Percentiles rank a stretch among this genome's conserved stretches.
These are phyloP conservation scores for Halichoeres trimaculatus DNA, from an alignment of 2,113 vertebrate species.

Conservation along the genomic window DNA sequence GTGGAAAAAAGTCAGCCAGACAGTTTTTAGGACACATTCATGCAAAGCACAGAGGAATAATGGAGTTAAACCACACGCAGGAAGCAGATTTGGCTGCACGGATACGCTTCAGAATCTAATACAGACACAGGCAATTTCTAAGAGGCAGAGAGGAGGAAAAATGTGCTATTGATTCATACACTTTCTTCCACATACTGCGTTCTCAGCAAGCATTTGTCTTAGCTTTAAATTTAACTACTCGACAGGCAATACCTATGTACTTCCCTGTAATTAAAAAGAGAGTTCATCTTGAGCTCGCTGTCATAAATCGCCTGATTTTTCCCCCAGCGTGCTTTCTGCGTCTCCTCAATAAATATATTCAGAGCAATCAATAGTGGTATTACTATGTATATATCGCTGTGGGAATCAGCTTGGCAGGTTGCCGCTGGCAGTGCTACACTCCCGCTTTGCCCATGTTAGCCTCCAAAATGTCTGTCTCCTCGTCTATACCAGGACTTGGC, in stretches of 20 bases:
- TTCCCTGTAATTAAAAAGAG: slow-evolving; percentile 77
- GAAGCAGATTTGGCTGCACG: slow-evolving; percentile 10
- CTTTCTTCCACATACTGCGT: slow-evolving; percentile 56
- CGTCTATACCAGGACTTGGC: slow-evolving; percentile 51
- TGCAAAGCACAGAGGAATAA: slow-evolving; percentile 2
- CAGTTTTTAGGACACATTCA: slow-evolving; percentile 8
- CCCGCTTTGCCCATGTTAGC: slow-evolving; percentile 26
- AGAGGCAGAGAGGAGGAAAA: slow-evolving; percentile 49
- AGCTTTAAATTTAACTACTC: slow-evolving; percentile 68
- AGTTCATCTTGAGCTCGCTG: slow-evolving; percentile 67
- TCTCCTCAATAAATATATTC: slow-evolving; percentile 58
- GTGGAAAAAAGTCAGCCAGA: slow-evolving; percentile 9
- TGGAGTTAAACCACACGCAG: slow-evolving; percentile 9
- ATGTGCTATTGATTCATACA: slow-evolving; percentile 67
- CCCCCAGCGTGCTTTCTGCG: slow-evolving; percentile 30
- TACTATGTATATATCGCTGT: slow-evolving; percentile 61
- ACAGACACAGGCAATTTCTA: slow-evolving; percentile 24
- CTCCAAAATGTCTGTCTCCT: slow-evolving; percentile 42
- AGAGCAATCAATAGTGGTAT: slow-evolving; percentile 61
- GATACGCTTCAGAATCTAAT: slow-evolving; percentile 22
- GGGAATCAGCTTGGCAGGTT: slow-evolving; percentile 53
- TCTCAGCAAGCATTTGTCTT: slow-evolving; percentile 72
- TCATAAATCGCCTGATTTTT: slow-evolving; percentile 66
- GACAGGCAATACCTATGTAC: slow-evolving; percentile 71
- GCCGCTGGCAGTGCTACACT: slow-evolving; percentile 54